Percentiles rank a stretch among this genome's conserved stretches.
phyloP scores from a whole-genome alignment of 2,113 vertebrate species.

The Mus spicilegus region DNA sequence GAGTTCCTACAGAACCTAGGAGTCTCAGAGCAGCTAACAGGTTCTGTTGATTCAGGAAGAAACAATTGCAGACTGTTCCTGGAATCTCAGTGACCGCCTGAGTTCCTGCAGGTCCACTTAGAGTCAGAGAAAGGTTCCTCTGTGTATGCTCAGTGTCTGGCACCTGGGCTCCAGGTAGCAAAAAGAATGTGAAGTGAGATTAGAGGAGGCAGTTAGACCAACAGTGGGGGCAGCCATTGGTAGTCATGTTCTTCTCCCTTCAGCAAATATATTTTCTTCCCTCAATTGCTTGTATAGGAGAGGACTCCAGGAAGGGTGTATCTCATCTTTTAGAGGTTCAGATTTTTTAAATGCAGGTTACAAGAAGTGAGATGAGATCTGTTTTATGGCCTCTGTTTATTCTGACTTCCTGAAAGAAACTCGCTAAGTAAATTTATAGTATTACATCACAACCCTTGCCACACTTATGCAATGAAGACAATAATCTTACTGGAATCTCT shows the following conservation, averaged over 20 bases:
- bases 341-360: neutral
- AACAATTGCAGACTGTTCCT: neutral
- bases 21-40: neutral
- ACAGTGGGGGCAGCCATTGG: neutral
- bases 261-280: neutral
- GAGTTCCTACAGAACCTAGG: constrained; percentile 18
- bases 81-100: neutral
- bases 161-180: neutral
- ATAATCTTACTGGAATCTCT: constrained; percentile 40
- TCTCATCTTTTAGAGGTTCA: constrained; percentile 26
- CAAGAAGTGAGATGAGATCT: neutral
- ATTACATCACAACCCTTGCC: neutral
- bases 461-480: constrained; percentile 45
- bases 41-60: constrained; percentile 26
- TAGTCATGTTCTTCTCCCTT: neutral
- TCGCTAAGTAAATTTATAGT: neutral
- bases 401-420: neutral
- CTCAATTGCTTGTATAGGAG: neutral
- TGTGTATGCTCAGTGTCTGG: neutral
- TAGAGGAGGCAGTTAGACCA: neutral
- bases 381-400: constrained; percentile 11
- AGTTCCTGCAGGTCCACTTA: neutral
- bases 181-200: constrained; percentile 15
- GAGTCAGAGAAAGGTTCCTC: neutral
- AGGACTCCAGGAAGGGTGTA: neutral